Conservation (phyloP, 2,888 invertebrate species). For the Aethes cnicana region DNA sequence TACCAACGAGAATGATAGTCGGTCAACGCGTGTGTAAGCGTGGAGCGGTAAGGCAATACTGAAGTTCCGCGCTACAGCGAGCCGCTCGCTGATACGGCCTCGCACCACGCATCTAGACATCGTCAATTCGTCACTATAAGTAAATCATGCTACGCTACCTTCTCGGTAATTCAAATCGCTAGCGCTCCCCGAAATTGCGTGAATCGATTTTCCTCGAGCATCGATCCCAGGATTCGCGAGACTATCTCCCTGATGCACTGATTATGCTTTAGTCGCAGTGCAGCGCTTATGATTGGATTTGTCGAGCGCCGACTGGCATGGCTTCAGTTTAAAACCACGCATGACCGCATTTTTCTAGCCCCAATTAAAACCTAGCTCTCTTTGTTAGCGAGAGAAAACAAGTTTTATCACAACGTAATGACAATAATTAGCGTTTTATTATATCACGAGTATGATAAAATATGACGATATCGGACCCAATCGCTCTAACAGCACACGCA, state of each 20-base stretch:
- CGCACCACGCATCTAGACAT: conserved; percentile 39
- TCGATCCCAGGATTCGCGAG: neutral
- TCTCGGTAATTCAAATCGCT: conserved; percentile 48
- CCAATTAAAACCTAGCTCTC: neutral
- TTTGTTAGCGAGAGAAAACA: conserved; percentile 5
- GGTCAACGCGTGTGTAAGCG: conserved; percentile 55
- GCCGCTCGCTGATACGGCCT: conserved; percentile 36
- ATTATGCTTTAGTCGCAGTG: neutral
- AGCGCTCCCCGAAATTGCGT: conserved; percentile 7
- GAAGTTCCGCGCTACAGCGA: conserved; percentile 46
- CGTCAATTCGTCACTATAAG: conserved; percentile 42
- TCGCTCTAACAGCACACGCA: conserved; percentile 21
- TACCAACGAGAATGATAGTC: conserved; percentile 2
- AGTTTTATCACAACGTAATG: conserved; percentile 1
- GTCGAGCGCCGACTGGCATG: conserved; percentile 7
- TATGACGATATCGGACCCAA: conserved; percentile 22
- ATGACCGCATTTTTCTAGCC: conserved; percentile 14
- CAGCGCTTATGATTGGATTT: conserved; percentile 29
- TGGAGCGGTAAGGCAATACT: conserved; percentile 68
- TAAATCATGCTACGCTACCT: conserved; percentile 60
- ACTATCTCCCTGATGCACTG: too few relatives aligned
- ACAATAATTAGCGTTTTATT: conserved; percentile 21
- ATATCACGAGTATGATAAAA: conserved; percentile 18
- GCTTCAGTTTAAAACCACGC: conserved; percentile 24
- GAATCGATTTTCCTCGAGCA: conserved; percentile 13